Evolutionary conservation across 2,113 vertebrate species (phyloP), one percentile per base, ranked within the genome.

Genomic region (Orthonyx spaldingii): DNA sequence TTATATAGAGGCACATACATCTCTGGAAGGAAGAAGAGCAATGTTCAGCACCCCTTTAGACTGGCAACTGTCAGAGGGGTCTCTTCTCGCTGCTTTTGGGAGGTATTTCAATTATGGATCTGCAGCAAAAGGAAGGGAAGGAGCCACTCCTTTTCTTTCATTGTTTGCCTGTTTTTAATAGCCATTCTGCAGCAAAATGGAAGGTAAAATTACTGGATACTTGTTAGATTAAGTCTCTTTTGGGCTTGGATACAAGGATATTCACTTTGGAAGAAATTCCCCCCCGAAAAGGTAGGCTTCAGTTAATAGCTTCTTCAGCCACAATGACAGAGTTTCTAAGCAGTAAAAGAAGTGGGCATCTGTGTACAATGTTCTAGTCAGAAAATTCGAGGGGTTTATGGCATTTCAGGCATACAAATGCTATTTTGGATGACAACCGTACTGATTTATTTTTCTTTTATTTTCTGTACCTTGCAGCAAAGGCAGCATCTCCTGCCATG

Each of bases 1-100:
- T 53, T 41, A 59, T 13, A 8, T 28, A 42, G 20, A 64, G 13
- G 26, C 3, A 12, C 9, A 3, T 41, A 9, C 33, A 59, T 47
- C 28, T 39, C 39, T 59, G 15, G 37, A 49, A 57, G 14, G 30
- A 37, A 88, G 13, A 19, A 18, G 15, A 63, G 11, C 19, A n/a
- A 26, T 46, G 39, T 41, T 33, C 46, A 70, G 19, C 35, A 44
- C 1, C 7, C 21, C 5, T 61, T 87, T 42, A 41, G 10, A 10
- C 1, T 70, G 32, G 14, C 1, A 3, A 2, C 16, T n/a, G 8
- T 30, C 18, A 64, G 28, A 55, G 27, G 19, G 2, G 2, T 75
- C 37, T 61, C 49, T 39, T 47, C 41, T 76, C 46, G 46, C 27
- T 79, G 41, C 18, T 76, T 63, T 46, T n/a, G 39, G 28, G 23